These are phyloP conservation scores for Torymus tubicola DNA, from an alignment of 2,888 invertebrate species.

Conservation along the genomic window DNA sequence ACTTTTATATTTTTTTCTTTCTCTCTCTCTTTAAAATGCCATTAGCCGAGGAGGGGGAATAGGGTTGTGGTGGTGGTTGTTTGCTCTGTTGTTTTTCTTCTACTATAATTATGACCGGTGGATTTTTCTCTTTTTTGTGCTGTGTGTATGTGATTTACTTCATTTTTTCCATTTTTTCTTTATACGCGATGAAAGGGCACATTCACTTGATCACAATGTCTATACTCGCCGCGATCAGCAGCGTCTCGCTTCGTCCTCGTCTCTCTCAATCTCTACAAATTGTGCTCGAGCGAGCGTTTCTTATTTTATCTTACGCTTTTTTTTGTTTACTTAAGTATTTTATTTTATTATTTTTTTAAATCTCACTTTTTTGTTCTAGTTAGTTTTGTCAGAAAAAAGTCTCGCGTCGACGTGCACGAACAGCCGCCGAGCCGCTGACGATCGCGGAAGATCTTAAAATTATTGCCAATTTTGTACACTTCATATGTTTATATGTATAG, in stretches of 20 bases:
- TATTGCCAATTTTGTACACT: conserved; percentile 79
- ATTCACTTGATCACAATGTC: conserved; percentile 74
- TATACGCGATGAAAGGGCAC: conserved; percentile 71
- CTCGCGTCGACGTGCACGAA: conserved; percentile 1
- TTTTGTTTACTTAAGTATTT: not conserved
- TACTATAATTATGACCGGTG: conserved; percentile 61
- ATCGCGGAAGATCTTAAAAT: conserved; percentile 74
- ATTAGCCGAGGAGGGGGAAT: conserved; percentile 35
- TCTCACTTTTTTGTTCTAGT: not conserved
- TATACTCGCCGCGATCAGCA: conserved; percentile 69
- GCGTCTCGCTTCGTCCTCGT: conserved; percentile 34
- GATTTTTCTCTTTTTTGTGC: conserved; percentile 70
- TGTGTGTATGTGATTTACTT: conserved; percentile 59
- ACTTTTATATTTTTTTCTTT: conserved; percentile 7
- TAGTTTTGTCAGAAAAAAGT: not conserved
- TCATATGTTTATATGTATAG: conserved; percentile 59
- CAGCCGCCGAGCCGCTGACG: conserved; percentile 65
- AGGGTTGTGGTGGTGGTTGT: not conserved
- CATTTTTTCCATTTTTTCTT: conserved; percentile 41
- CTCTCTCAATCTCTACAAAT: conserved; percentile 13
- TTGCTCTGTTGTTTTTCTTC: conserved; percentile 35
- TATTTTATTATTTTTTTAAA: not conserved
- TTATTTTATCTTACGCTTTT: not conserved
- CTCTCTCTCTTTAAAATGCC: conserved; percentile 51
- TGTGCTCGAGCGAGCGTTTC: not conserved